Evolutionary conservation across 2,888 invertebrate species (phyloP).

Genomic region (Lasioglossum vierecki): DNA sequence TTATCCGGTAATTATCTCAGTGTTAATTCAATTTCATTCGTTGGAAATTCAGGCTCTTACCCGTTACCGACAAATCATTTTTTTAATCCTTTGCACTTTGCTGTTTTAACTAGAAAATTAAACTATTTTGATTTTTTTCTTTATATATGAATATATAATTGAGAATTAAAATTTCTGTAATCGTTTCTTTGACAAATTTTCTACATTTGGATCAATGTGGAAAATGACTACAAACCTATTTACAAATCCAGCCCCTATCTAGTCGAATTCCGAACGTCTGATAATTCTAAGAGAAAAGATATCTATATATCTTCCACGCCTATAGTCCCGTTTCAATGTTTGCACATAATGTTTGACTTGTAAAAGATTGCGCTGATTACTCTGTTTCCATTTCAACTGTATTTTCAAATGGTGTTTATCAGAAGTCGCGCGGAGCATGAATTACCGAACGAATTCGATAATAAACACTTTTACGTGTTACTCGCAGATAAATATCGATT

Average conservation of each 20-base stretch:
- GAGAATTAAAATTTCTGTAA: background rate
- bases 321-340: background rate
- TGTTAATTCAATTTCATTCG: background rate
- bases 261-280: background rate
- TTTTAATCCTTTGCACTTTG: too few relatives aligned
- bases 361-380: background rate
- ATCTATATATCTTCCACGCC: background rate
- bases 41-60: background rate
- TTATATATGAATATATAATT: too few relatives aligned
- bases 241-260: background rate
- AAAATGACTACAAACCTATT: background rate
- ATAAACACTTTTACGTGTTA: background rate
- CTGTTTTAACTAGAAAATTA: too few relatives aligned
- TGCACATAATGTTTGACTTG: background rate
- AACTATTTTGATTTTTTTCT: too few relatives aligned
- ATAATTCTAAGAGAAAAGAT: background rate
- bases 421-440: background rate
- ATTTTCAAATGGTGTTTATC: background rate
- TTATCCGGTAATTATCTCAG: slow-evolving; percentile 85
- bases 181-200: background rate
- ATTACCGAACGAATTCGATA: slow-evolving; percentile 27
- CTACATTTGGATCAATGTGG: background rate
- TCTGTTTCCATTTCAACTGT: background rate
- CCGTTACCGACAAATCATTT: background rate
- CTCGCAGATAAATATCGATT: background rate